A percentile compares a stretch with the other conserved stretches of the same genome.
Conservation (phyloP, 92 coral and sea anemone genomes). For the Actinostola sp. region DNA sequence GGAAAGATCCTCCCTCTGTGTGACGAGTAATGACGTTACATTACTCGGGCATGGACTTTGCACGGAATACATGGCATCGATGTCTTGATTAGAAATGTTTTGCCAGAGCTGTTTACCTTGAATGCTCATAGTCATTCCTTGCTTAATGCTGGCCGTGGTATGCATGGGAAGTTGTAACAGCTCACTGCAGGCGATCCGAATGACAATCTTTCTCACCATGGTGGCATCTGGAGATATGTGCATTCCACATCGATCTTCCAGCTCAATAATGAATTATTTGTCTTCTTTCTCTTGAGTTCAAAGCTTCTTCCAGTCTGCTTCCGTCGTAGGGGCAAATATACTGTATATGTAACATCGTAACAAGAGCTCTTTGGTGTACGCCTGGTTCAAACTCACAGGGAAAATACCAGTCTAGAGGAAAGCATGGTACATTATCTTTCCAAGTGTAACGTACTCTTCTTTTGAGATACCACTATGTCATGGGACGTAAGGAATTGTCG, state of each 20-base stretch:
- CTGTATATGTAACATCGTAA: constrained; percentile 5
- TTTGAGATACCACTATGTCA: constrained; percentile 26
- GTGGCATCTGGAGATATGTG: constrained; percentile 4
- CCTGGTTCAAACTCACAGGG: constrained; percentile 25
- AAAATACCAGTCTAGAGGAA: constrained; percentile 34
- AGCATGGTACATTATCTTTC: constrained; percentile 17
- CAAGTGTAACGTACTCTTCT: constrained; percentile 25
- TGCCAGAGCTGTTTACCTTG: constrained; percentile 32
- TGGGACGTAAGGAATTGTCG: constrained; percentile 28
- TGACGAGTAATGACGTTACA: too few relatives aligned
- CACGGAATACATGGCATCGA: constrained; percentile 13
- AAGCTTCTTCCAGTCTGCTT: background rate
- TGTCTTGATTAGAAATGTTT: constrained; percentile 15
- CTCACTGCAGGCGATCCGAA: constrained; percentile 9
- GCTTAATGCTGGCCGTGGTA: constrained; percentile 25
- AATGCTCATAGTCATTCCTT: background rate
- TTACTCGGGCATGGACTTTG: constrained; percentile 17
- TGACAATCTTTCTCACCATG: constrained; percentile 9
- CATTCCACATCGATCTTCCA: constrained; percentile 32
- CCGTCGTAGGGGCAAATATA: constrained; percentile 19
- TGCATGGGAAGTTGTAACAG: constrained; percentile 26
- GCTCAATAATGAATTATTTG: constrained; percentile 11
- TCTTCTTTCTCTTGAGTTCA: constrained; percentile 17
- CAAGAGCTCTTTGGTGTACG: constrained; percentile 26
- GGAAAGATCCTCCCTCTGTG: too few relatives aligned